Conservation (phyloP, 2,888 invertebrate species). For the Synanthedon myopaeformis region DNA sequence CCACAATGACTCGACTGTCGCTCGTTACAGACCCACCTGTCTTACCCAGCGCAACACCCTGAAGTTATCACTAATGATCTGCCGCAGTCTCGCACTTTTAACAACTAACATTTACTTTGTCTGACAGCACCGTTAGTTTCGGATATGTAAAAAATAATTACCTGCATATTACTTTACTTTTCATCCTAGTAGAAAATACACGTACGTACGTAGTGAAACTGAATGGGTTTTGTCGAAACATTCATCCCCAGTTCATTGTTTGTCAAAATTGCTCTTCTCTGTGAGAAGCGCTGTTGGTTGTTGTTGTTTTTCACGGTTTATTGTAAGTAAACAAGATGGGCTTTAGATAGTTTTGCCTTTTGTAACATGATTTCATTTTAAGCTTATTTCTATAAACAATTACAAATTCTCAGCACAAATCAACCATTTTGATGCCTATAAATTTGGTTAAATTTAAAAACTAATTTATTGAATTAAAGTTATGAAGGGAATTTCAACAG, state of each 20-base stretch:
- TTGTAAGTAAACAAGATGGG: slow-evolving; percentile 2
- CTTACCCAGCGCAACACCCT: slow-evolving; percentile 31
- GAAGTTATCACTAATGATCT: slow-evolving; percentile 56
- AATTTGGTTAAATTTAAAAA: no score
- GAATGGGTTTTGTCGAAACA: slow-evolving; percentile 38
- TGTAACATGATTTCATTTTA: slow-evolving; percentile 3
- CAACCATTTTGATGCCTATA: no score
- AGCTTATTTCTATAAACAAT: no score
- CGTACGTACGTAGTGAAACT: slow-evolving; percentile 9
- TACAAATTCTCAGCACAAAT: no score
- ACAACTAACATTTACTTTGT: no score
- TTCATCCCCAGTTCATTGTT: slow-evolving; percentile 61
- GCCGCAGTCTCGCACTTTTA: slow-evolving; percentile 13
- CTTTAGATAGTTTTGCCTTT: slow-evolving; percentile 1
- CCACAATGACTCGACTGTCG: slow-evolving; percentile 54
- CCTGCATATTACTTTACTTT: neutral
- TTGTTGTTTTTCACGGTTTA: slow-evolving; percentile 37
- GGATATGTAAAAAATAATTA: neutral
- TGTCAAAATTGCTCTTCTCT: slow-evolving; percentile 60
- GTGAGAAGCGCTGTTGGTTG: slow-evolving; percentile 49
- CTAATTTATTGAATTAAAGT: no score
- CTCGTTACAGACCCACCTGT: slow-evolving; percentile 64
- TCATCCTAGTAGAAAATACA: neutral
- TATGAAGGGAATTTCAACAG: no score
- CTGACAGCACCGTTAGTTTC: slow-evolving; percentile 5